phyloP scores from a whole-genome alignment of 2,113 vertebrate genomes.

The Apeltes quadracus region DNA sequence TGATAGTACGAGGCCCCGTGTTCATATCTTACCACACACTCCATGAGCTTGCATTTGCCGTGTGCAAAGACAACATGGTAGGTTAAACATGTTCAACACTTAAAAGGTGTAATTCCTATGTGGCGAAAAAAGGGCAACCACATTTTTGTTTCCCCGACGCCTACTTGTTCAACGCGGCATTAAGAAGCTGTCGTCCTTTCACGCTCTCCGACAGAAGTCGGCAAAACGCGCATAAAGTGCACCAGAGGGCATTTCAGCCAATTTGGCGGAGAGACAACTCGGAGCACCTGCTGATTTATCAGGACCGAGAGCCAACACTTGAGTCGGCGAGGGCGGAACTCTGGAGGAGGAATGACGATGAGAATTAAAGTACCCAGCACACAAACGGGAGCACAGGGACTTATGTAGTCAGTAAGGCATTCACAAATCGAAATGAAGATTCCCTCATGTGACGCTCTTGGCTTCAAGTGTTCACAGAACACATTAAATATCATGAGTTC shows the following conservation, averaged over 20 bases:
- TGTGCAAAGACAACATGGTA: not conserved
- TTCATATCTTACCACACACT: not conserved
- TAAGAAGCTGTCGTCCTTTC: not conserved
- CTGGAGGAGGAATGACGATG: not conserved
- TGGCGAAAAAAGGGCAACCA: not conserved
- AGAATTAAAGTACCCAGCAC: constrained; percentile 7
- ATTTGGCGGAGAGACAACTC: not conserved
- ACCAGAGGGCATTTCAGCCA: not conserved
- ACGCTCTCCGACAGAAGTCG: not conserved
- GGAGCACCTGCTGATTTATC: not conserved
- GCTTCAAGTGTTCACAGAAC: constrained; percentile 23
- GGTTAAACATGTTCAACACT: not conserved
- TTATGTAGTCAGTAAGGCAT: not conserved
- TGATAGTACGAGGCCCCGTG: not conserved
- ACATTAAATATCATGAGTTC: not conserved
- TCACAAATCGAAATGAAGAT: constrained; percentile 6
- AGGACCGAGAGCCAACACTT: not conserved
- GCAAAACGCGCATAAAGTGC: not conserved
- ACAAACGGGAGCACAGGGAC: too few species aligned
- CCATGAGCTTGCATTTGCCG: not conserved
- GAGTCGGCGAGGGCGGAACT: not conserved
- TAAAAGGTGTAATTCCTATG: not conserved
- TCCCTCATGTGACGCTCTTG: not conserved
- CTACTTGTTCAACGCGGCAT: not conserved
- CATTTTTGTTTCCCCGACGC: not conserved